Conservation (phyloP, 1,140 invertebrate genomes). For the Papilio helenus region DNA sequence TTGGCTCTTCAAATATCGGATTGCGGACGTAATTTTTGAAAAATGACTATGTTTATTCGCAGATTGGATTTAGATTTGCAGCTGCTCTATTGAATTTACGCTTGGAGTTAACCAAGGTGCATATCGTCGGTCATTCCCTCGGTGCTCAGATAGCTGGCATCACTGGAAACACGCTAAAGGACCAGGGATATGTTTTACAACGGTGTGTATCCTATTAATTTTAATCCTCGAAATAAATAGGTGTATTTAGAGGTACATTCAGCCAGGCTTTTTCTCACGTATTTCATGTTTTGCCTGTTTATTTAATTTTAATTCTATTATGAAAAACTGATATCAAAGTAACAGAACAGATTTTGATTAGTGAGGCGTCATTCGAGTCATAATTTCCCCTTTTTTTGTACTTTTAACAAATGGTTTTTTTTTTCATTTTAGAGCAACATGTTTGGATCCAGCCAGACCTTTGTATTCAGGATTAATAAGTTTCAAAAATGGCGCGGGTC, state of each 20-base stretch:
- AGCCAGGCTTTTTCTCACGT: too few species aligned
- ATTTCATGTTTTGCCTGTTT: too few species aligned
- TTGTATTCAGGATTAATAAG: conserved; percentile 39
- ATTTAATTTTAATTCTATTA: not conserved
- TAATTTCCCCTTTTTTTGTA: not conserved
- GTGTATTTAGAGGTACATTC: too few species aligned
- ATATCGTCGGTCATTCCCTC: conserved; percentile 36
- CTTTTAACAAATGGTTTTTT: not conserved
- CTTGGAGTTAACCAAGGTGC: conserved; percentile 23
- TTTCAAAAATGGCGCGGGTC: not conserved
- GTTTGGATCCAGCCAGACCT: conserved; percentile 51
- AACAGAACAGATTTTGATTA: not conserved
- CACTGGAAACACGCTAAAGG: conserved; percentile 2
- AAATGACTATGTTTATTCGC: not conserved
- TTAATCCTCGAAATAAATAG: not conserved
- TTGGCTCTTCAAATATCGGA: not conserved
- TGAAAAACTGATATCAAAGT: not conserved
- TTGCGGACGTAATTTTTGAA: not conserved
- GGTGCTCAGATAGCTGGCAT: conserved; percentile 35
- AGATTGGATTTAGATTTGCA: conserved; percentile 35
- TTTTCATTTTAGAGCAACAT: conserved; percentile 44
- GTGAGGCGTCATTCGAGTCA: not conserved
- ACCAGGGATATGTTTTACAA: not conserved
- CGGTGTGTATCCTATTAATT: not conserved
- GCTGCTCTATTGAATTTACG: conserved; percentile 22